phyloP scores from a whole-genome alignment of 2,797 vertebrate genomes.

The Sorex maritimensis region DNA sequence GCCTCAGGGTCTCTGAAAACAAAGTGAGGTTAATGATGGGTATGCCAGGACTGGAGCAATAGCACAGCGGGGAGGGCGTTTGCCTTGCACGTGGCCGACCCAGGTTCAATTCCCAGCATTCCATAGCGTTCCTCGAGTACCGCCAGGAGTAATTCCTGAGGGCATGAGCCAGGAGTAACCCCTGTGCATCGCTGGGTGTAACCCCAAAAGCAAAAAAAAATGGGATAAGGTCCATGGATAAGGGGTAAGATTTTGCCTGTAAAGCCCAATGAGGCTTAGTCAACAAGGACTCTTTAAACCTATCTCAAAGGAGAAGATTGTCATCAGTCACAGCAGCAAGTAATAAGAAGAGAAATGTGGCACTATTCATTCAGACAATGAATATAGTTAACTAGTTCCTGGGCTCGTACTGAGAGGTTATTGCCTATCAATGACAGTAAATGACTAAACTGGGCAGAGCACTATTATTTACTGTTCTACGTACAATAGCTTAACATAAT shows the following conservation, averaged over 20 bases:
- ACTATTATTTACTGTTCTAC: conserved; percentile 4
- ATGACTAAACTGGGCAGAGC: conserved; percentile 24
- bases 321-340: not conserved
- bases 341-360: not conserved
- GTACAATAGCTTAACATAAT: conserved; percentile 22
- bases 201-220: too few species aligned
- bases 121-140: too few species aligned
- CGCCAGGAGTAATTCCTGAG: too few species aligned
- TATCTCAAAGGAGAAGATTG: not conserved
- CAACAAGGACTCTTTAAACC: not conserved
- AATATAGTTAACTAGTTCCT: not conserved
- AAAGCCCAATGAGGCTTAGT: not conserved
- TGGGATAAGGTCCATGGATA: too few species aligned
- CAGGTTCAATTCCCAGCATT: too few species aligned
- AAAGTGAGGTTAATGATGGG: not conserved
- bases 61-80: too few species aligned
- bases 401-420: conserved; percentile 15
- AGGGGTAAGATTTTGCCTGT: not conserved
- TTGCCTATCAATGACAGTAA: conserved; percentile 9
- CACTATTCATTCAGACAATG: not conserved
- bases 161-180: too few species aligned
- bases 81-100: too few species aligned
- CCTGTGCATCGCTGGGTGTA: too few species aligned
- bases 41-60: too few species aligned
- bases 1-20: not conserved